Percentiles rank a stretch among this genome's conserved stretches.
Conservation (phyloP, 2,888 invertebrate genomes). For the Eulithis testata region DNA sequence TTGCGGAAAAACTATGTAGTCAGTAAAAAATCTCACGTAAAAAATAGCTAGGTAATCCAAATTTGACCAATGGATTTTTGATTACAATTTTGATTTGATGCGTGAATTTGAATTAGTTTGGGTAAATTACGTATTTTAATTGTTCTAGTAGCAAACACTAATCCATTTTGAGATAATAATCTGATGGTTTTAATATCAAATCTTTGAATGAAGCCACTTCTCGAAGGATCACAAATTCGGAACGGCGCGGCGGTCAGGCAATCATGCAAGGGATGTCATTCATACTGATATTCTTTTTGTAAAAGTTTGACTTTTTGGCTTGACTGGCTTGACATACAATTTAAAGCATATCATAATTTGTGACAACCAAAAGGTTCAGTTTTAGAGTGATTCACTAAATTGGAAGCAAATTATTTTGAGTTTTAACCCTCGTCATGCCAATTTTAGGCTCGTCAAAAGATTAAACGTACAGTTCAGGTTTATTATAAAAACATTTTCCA, state of each 20-base stretch:
- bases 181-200: neutral
- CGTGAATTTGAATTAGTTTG: conserved; percentile 10
- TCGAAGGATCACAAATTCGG: neutral
- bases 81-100: conserved; percentile 4
- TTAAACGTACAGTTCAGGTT: neutral
- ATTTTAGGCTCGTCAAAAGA: conserved; percentile 14
- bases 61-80: neutral
- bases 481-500: neutral
- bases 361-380: conserved; percentile 20
- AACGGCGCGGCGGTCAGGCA: neutral
- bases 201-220: neutral
- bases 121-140: neutral
- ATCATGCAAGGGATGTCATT: neutral
- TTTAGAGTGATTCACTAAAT: conserved; percentile 10
- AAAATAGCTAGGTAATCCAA: neutral
- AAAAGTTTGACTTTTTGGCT: neutral
- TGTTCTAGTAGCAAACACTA: neutral
- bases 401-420: conserved; percentile 12
- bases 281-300: neutral
- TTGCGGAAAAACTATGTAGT: neutral
- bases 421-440: conserved; percentile 28
- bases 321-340: conserved; percentile 25
- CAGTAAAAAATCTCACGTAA: conserved; percentile 3
- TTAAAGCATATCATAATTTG: conserved; percentile 20
- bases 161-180: neutral